Evolutionary conservation across 2,888 invertebrate species (phyloP), one percentile per base, ranked within the genome.

Genomic region (Tenthredo notha): DNA sequence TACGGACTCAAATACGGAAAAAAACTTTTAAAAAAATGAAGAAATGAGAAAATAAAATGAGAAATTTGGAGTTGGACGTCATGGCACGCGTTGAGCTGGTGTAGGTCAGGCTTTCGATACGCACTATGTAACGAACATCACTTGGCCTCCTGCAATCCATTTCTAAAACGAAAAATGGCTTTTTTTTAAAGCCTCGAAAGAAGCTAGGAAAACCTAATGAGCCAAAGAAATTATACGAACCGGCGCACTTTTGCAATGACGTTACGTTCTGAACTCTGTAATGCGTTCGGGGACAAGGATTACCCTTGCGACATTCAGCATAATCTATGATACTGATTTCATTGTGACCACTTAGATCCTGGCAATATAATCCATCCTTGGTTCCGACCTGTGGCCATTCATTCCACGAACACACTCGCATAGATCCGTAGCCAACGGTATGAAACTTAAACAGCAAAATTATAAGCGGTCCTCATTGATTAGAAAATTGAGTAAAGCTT

Each of bases 141-240:
- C 96, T 95, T 43, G 96, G 96, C 89, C 94, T 94, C 84, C 95
- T 94, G 90, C 96, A 97, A 85, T 96, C 95, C 75, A 94, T 94
- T 93, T 96, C 96, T 96, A 94, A 86, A 93, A 94, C 77, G 83
- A 85, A 86, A 87, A 86, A 12, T 21, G 37, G 15, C 12, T 54
- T 77, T 50, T 37, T 37, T 80, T 5, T 1, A 25, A 33, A 40
- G 3, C 3, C 9, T 54, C 0, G 7, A 54, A 2, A 15, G 21
- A 43, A 25, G 12, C 40, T 43, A 43, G 67, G 4, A 25, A 40
- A 54, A 86, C n/a, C 29, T 29, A 43, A 25, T 15, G 6, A 82
- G 2, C 21, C 25, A 9, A 77, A 6, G 18, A 50, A 54, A 33
- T 21, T 85, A 40, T 33, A 86, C 85, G 89, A 94, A 96, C 96